A percentile compares a stretch with the other conserved stretches of the same genome.
Conservation (phyloP, 2,888 invertebrate genomes). For the Candidula unifasciata region DNA sequence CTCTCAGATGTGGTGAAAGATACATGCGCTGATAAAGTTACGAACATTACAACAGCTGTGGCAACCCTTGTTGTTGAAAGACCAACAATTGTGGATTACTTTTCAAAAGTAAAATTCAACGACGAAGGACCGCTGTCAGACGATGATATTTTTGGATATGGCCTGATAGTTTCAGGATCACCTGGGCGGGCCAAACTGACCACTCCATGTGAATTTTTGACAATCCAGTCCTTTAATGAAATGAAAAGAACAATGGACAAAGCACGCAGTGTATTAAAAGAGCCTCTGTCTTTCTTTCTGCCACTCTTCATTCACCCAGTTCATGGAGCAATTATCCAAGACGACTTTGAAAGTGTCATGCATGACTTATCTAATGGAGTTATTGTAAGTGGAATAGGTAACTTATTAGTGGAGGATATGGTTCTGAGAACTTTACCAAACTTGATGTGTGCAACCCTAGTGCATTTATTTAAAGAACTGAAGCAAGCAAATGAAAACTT, state of each 20-base stretch:
- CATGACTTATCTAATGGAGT: constrained; percentile 60
- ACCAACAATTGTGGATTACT: constrained; percentile 65
- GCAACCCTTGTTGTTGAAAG: constrained; percentile 16
- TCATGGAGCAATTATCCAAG: constrained; percentile 64
- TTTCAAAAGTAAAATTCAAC: constrained; percentile 64
- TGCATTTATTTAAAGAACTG: constrained; percentile 70
- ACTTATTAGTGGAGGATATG: constrained; percentile 63
- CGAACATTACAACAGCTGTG: constrained; percentile 33
- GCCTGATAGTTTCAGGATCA: constrained; percentile 66
- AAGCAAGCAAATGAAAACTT: constrained; percentile 71
- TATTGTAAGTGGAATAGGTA: constrained; percentile 62
- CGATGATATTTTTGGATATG: constrained; percentile 67
- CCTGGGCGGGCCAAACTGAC: constrained; percentile 63
- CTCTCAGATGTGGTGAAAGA: constrained; percentile 48
- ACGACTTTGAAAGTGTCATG: constrained; percentile 62
- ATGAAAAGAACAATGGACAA: constrained; percentile 65
- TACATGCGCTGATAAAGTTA: neutral
- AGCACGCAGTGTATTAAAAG: constrained; percentile 69
- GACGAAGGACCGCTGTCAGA: constrained; percentile 57
- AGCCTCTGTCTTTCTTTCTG: constrained; percentile 67
- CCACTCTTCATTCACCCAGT: constrained; percentile 66
- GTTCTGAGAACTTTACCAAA: constrained; percentile 68
- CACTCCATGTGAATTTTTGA: constrained; percentile 69
- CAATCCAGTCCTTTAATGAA: constrained; percentile 63
- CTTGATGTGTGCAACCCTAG: constrained; percentile 71